Evolutionary conservation across 2,797 vertebrate species (phyloP), one percentile per base, ranked within the genome.

Genomic region (Falco columbarius): DNA sequence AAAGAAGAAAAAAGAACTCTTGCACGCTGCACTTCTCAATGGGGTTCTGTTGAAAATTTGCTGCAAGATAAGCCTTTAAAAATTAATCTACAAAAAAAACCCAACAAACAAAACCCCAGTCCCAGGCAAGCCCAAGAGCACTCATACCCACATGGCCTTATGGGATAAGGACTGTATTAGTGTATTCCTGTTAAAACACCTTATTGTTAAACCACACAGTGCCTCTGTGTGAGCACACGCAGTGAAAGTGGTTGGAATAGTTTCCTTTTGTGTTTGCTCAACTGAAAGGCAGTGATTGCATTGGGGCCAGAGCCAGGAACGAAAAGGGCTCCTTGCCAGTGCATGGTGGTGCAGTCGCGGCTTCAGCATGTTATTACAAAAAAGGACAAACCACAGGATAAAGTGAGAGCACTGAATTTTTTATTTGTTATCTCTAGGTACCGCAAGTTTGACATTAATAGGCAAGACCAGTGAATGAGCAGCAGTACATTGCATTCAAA

Each of bases 351-450:
- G 55, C 29, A 32, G 71, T 40, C 3, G 0, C 0, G 3, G 76
- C 90, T 88, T 81, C 86, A 63, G 34, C 6, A 12, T 44, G 52
- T 18, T 49, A 82, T 54, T 40, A 62, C 66, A 87, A 82, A 89
- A 93, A 95, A 97, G 77, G 74, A 95, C 75, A 95, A 95, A 93
- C 67, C 70, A 72, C 63, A 89, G 91, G 85, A 61, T 95, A 96
- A 97, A 96, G 96, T 96, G 97, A 96, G 97, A 97, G 96, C 96
- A 96, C 26, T 97, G 96, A 91, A 94, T 86, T 93, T 97, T 98
- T 98, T 98, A 98, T 98, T 98, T 95, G 93, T 98, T 97, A 97
- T 96, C 79, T 98, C 98, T 98, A 98, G 98, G 97, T 98, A 98
- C 96, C 97, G 97, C 38, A n/a, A 93, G 84, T 97, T 97, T 96